These are phyloP conservation scores for Scotopteryx bipunctaria DNA, from an alignment of 2,888 invertebrate species.

Conservation along the genomic window DNA sequence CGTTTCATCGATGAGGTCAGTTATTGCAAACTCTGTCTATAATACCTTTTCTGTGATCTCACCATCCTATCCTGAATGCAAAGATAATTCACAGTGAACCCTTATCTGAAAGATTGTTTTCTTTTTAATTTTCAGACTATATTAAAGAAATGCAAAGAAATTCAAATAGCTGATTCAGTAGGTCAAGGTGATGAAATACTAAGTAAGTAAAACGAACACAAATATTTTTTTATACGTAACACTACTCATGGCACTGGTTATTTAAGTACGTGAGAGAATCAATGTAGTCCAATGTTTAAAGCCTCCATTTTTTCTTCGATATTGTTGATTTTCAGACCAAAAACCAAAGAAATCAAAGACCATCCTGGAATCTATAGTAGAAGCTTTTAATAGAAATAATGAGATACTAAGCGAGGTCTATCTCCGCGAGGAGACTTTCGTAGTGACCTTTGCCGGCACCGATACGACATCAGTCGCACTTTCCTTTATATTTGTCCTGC, in stretches of 20 bases:
- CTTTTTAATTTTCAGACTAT: constrained; percentile 15
- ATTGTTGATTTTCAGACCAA: background rate
- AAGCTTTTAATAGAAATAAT: constrained; percentile 4
- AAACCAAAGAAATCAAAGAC: constrained; percentile 6
- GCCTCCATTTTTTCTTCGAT: too few relatives aligned
- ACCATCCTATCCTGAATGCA: too few relatives aligned
- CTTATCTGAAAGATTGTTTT: too few relatives aligned
- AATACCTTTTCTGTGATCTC: too few relatives aligned
- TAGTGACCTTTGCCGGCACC: constrained; percentile 79
- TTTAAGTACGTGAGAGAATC: too few relatives aligned
- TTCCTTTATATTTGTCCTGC: constrained; percentile 63
- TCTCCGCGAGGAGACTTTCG: constrained; percentile 79
- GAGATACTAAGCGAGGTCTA: constrained; percentile 47
- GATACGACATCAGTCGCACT: constrained; percentile 69
- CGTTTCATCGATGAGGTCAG: constrained; percentile 31
- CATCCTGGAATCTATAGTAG: constrained; percentile 16
- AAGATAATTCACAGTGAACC: too few relatives aligned
- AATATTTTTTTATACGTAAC: background rate
- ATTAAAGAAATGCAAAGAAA: constrained; percentile 19
- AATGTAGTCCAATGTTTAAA: too few relatives aligned
- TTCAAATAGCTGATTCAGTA: background rate
- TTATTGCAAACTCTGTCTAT: too few relatives aligned
- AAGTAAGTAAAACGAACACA: background rate
- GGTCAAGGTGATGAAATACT: background rate
- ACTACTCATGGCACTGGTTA: too few relatives aligned